Base-by-base conservation (phyloP, 2,888 invertebrate species). In the Philereme transversata region DNA sequence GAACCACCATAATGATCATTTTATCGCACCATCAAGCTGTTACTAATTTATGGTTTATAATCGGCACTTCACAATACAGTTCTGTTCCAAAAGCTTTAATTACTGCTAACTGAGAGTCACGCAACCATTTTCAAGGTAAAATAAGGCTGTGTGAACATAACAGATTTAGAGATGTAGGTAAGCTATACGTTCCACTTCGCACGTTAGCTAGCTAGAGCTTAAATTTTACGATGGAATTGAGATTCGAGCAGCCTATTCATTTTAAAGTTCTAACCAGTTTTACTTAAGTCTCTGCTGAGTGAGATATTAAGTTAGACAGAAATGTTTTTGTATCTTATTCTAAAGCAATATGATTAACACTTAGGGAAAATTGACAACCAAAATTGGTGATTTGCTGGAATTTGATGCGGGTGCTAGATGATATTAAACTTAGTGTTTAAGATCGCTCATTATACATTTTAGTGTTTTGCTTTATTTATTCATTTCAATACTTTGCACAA, bases 61-160 rank as follows among this genome's bases (percentile, higher is more conserved):
- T 65, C 62, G 65, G 55, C 67, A 62, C 62, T 69, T 62, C 62
- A 68, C 60, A 57, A 64, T 68, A 70, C 69, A 69, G 71, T 72
- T 75, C 74, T 72, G 75, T 74, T 81, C 77, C 75, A 70, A 81
- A 81, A 79, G 77, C 81, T 79, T 79, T 83, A 86, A 84, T 83
- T 79, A 78, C 75, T 63, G 65, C 69, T 76, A 79, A 75, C 76
- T 76, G 73, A 73, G 64, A 76, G 77, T 77, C 83, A 85, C 83
- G 83, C 84, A 82, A 85, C 76, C 72, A 69, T 68, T 71, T 67
- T 72, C 79, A 85, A 81, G 82, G 83, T 74, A 78, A 81, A 78
- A 75, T 75, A 81, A 82, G 80, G 80, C 75, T 81, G 72, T 83
- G 78, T 81, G 82, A 84, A 81, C 74, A 78, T 73, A 76, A 77